These are phyloP conservation scores for Acanthosepion esculentum DNA, from an alignment of 2,888 invertebrate genomes.

Conservation along the genomic window DNA sequence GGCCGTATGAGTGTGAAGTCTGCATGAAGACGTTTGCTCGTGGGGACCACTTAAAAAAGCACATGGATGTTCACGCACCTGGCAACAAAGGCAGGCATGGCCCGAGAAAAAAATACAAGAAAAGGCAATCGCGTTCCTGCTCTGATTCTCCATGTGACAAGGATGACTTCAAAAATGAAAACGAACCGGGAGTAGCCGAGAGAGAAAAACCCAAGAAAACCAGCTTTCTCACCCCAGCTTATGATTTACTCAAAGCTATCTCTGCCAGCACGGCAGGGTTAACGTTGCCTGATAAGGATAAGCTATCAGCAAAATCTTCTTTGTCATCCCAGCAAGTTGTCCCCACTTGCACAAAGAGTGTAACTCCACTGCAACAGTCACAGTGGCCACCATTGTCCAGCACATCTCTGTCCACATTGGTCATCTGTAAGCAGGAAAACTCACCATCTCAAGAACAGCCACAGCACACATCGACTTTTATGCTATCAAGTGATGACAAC, in stretches of 20 bases:
- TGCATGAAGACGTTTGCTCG: conserved; percentile 20
- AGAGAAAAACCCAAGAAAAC: neutral
- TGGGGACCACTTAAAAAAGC: conserved; percentile 37
- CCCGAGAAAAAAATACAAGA: neutral
- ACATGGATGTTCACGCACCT: neutral
- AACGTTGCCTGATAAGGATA: neutral
- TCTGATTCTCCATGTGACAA: neutral
- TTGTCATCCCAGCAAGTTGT: neutral
- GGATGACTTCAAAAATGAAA: neutral
- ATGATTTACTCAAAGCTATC: neutral
- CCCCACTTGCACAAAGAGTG: neutral
- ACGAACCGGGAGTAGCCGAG: neutral
- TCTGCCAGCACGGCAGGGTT: neutral
- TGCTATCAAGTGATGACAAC: neutral
- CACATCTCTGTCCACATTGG: neutral
- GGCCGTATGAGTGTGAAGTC: neutral
- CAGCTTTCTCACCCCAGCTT: neutral
- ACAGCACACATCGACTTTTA: neutral
- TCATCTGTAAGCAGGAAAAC: neutral
- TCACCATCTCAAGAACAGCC: neutral
- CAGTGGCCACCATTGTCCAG: neutral
- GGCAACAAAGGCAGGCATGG: neutral
- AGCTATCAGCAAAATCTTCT: neutral
- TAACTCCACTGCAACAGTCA: neutral
- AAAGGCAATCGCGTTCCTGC: neutral